Evolutionary conservation across 2,888 invertebrate species (phyloP).

Genomic region (Leptinotarsa tumamoca): DNA sequence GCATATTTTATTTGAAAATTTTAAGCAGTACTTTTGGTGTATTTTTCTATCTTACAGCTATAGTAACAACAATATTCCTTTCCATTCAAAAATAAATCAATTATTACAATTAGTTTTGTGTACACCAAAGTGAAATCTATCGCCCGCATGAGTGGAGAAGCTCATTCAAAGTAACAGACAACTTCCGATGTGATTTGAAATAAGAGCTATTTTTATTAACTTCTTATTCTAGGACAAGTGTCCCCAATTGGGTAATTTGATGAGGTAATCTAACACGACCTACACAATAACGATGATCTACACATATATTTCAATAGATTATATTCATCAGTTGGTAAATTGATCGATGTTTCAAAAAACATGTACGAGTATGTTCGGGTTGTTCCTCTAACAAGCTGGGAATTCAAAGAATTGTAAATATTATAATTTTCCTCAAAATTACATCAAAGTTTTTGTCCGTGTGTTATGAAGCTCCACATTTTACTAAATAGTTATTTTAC

Average conservation of each 20-base stretch:
- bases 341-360: not conserved
- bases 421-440: too few species aligned
- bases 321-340: not conserved
- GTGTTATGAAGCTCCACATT: too few species aligned
- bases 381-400: too few species aligned
- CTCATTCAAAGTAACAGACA: not conserved
- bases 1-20: too few species aligned
- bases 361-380: too few species aligned
- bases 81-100: too few species aligned
- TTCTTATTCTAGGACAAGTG: not conserved
- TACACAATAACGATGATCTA: not conserved
- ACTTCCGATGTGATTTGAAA: conserved; percentile 4
- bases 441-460: too few species aligned
- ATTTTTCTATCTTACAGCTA: too few species aligned
- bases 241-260: not conserved
- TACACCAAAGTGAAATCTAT: not conserved
- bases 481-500: too few species aligned
- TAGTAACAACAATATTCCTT: too few species aligned
- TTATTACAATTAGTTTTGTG: not conserved
- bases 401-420: too few species aligned
- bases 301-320: not conserved
- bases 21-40: too few species aligned
- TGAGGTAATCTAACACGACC: not conserved
- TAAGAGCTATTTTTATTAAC: not conserved
- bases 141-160: not conserved